phyloP scores from a whole-genome alignment of 2,113 vertebrate genomes.

The Lagopus leucura region DNA sequence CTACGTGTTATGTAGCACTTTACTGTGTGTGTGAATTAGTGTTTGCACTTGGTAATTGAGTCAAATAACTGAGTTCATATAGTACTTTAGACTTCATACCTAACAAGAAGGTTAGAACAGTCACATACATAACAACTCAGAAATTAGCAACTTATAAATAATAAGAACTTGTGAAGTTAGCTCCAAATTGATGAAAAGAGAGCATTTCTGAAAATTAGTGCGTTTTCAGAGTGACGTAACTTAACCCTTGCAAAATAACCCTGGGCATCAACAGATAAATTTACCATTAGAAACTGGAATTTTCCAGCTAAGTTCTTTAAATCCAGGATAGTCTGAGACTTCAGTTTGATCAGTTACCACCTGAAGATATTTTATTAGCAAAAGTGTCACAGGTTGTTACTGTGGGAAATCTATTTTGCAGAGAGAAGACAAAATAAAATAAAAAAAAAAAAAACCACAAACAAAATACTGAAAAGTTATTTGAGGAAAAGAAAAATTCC shows the following conservation, averaged over 20 bases:
- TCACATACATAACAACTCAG: neutral
- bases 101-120: neutral
- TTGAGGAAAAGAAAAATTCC: neutral
- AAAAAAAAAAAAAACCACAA: neutral
- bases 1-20: neutral
- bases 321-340: neutral
- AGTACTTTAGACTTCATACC: neutral
- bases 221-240: neutral
- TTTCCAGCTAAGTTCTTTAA: neutral
- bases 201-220: neutral
- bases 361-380: neutral
- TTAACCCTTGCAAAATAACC: neutral
- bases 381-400: neutral
- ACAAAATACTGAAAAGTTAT: neutral
- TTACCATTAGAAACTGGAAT: neutral
- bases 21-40: neutral
- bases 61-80: neutral
- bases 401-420: neutral
- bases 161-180: rapidly evolving
- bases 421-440: neutral
- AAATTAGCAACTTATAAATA: neutral
- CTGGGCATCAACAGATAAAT: neutral
- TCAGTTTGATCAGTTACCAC: neutral
- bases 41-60: neutral
- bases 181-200: neutral